Evolutionary conservation across 1,140 invertebrate genomes (phyloP), one percentile per base, ranked within the genome.

Genomic region (Campoletis sonorensis): DNA sequence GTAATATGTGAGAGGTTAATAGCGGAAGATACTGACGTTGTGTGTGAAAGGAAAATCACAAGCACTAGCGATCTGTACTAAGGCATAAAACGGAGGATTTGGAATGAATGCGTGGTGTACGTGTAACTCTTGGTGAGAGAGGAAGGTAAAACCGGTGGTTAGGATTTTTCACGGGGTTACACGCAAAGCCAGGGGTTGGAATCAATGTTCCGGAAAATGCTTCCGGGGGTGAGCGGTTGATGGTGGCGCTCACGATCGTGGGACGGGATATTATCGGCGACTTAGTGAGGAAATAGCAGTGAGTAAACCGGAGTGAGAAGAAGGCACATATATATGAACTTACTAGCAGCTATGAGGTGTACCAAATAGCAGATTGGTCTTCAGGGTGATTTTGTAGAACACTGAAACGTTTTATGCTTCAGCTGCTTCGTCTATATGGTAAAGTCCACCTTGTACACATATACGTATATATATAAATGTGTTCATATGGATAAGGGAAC

Each of bases 211-310:
- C 76, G 76, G 76, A 78, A 78, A 78, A 78, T 78, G 76, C 76
- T 58, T 40, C 76, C 84, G 84, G 85, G 79, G 78, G 23, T 49
- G 72, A 49, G 61, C 45, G n/a, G 30, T 80, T 77, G 72, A 81
- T 75, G 81, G 81, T 85, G 80, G 67, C 64, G 40, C 71, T 73
- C 54, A 80, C 21, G 79, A 8, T 67, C 80, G 81, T 75, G 79
- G 75, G 64, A 79, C 27, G 79, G 70, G 71, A 78, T 78, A 72
- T 83, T 85, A 84, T 83, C 79, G 81, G 58, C 81, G 80, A 84
- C 68, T 86, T 85, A 83, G 86, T 83, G 85, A 81, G 81, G 80
- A 84, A 81, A 82, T 49, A 81, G 80, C 81, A 51, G 45, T n/a
- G 26, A 78, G n/a, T 30, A 54, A 13, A 45, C 27, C 18, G 33